These are phyloP conservation scores for Scaptomyza cyrtandrae DNA, from an alignment of 2,888 invertebrate genomes.

Conservation along the genomic window DNA sequence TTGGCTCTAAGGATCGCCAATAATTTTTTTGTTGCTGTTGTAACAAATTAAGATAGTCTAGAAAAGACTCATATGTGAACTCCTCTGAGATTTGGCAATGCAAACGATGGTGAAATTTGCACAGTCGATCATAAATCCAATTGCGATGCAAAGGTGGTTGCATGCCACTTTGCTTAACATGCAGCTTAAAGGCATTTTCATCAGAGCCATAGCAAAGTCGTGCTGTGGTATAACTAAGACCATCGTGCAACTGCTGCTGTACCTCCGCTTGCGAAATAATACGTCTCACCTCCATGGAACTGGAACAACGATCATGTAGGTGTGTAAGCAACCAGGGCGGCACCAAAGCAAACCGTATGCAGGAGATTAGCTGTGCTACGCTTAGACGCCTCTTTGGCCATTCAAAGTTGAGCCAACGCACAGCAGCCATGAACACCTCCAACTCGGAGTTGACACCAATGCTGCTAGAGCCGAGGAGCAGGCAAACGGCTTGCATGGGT, in stretches of 20 bases:
- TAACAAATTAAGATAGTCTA: conserved; percentile 78
- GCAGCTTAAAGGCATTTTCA: conserved; percentile 89
- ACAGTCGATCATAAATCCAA: conserved; percentile 88
- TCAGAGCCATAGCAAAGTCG: conserved; percentile 90
- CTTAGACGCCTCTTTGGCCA: conserved; percentile 87
- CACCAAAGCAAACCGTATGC: conserved; percentile 91
- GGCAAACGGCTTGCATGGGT: conserved; percentile 88
- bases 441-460: conserved; percentile 90
- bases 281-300: conserved; percentile 89
- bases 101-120: conserved; percentile 76
- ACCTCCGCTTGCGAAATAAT: conserved; percentile 89
- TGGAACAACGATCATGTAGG: conserved; percentile 88
- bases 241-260: conserved; percentile 92
- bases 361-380: conserved; percentile 88
- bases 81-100: conserved; percentile 76
- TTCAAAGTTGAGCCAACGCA: conserved; percentile 91
- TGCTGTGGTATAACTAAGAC: conserved; percentile 91
- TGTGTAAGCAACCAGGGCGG: conserved; percentile 93
- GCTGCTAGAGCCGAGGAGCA: conserved; percentile 89
- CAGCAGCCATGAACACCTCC: conserved; percentile 90
- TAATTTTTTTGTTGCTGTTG: conserved; percentile 74
- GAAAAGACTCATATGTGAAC: conserved; percentile 75
- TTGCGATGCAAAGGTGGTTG: conserved; percentile 90
- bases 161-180: conserved; percentile 88
- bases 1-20: conserved; percentile 71